Evolutionary conservation across 2,113 vertebrate genomes (phyloP).

Genomic region (Theropithecus gelada): DNA sequence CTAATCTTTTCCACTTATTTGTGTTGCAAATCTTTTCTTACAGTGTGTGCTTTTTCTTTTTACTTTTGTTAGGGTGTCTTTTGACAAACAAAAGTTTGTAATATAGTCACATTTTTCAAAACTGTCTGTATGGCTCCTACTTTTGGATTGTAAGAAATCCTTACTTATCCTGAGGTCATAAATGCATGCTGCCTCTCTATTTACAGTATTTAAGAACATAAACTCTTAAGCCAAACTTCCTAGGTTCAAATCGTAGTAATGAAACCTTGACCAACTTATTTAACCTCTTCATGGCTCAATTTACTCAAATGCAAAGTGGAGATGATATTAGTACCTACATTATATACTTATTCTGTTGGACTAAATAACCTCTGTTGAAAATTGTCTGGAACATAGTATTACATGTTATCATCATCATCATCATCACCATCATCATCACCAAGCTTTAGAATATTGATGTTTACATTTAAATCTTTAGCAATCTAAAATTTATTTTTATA

Average conservation of each 20-base stretch:
- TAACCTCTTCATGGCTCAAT: neutral
- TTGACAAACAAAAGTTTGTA: neutral
- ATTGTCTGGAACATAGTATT: neutral
- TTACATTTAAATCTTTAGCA: constrained; percentile 24
- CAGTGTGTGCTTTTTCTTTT: neutral
- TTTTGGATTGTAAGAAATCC: neutral
- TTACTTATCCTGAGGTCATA: neutral
- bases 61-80: neutral
- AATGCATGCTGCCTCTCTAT: neutral
- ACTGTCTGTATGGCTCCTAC: neutral
- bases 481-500: neutral
- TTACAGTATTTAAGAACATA: neutral
- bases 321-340: neutral
- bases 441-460: neutral
- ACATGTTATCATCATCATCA: neutral
- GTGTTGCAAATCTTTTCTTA: neutral
- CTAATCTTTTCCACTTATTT: neutral
- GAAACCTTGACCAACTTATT: neutral
- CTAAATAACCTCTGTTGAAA: neutral
- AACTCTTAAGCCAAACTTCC: neutral
- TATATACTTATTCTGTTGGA: neutral
- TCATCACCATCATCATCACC: neutral
- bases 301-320: neutral
- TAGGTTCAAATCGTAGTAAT: neutral
- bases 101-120: neutral